Evolutionary conservation across 2,797 vertebrate genomes (phyloP), one percentile per base, ranked within the genome.

Genomic region (Syncerus caffer): DNA sequence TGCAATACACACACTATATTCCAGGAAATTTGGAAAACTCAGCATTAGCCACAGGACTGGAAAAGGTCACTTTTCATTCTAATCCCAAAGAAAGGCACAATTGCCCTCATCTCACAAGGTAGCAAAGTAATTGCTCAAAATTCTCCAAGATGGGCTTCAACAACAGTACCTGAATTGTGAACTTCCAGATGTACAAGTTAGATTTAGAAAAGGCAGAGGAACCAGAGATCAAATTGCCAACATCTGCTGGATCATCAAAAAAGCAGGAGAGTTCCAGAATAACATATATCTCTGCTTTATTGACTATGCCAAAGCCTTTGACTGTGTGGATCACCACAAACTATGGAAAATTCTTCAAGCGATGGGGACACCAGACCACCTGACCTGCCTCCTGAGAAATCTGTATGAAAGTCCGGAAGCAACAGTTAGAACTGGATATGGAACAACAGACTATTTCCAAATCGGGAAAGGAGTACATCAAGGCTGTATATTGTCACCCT

Each of bases 391-490:
- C 15, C 3, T 64, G 7, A 67, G n/a, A 67, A 67, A 38, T 38
- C 2, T 21, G n/a, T 21, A 38, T 67, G n/a, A 11, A 34, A 19
- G n/a, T 67, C n/a, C 67, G 17, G 9, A 21, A 34, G 64, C n/a
- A 67, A 67, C 9, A 34, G 64, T 67, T 34, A 12, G 17, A 67
- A 67, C n/a, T 67, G 64, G n/a, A 67, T 2, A 34, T 34, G 64
- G n/a, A 34, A 21, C n/a, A 67, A 67, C n/a, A 34, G 64, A 34
- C 17, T 34, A 10, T 9, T 11, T 67, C n/a, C 64, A 67, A 34
- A 67, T 34, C 0, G 0, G 29, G 6, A n/a, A 62, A 62, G 3
- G 7, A 64, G 31, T 64, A n/a, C 0, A 0, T 17, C 60, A 64
- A 64, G 15, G 4, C 31, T 64, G 15, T n/a, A 64, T n/a, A 17